Evolutionary conservation across 2,113 vertebrate genomes (phyloP), one percentile per base, ranked within the genome.

Genomic region (Cheirogaleus medius): DNA sequence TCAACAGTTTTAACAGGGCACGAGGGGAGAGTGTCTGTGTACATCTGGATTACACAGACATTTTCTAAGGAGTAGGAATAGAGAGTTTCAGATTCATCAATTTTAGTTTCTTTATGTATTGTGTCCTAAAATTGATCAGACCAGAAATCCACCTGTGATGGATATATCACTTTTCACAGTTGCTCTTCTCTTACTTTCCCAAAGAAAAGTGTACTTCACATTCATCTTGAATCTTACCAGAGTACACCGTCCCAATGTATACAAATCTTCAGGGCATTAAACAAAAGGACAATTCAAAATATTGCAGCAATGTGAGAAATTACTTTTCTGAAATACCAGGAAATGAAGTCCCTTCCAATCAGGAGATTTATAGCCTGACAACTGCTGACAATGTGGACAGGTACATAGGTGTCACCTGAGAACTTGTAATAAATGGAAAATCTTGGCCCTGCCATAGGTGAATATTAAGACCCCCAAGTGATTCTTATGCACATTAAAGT

Each of bases 1-100:
- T 25, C 12, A 23, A 10, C 27, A 47, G 3, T 32, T 74, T 29
- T 23, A 64, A 11, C 8, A 63, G 9, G 4, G 1, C 0, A 8
- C 47, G 1, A 5, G 1, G 18, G 29, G 32, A 52, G 20, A 7
- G 8, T 52, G 42, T 60, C 23, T 25, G 3, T 37, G 3, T 56
- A 15, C 7, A 60, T 23, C n/a, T 44, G 10, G 32, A 39, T 63
- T 54, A 58, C 42, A 21, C 1, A 56, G 42, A 74, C 0, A 44
- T 52, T 78, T 78, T 47, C 44, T 73, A 39, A 34, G 52, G 13
- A 1, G 1, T 81, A 52, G 5, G 6, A 5, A 73, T 8, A 9
- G 3, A 73, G 15, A 44, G 14, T 27, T 87, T 56, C 63, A 74
- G 85, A 47, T 23, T 47, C 92, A 56, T 47, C 23, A 8, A 10